Conservation (phyloP, 2,113 vertebrate species). For the Neotragus moschatus region DNA sequence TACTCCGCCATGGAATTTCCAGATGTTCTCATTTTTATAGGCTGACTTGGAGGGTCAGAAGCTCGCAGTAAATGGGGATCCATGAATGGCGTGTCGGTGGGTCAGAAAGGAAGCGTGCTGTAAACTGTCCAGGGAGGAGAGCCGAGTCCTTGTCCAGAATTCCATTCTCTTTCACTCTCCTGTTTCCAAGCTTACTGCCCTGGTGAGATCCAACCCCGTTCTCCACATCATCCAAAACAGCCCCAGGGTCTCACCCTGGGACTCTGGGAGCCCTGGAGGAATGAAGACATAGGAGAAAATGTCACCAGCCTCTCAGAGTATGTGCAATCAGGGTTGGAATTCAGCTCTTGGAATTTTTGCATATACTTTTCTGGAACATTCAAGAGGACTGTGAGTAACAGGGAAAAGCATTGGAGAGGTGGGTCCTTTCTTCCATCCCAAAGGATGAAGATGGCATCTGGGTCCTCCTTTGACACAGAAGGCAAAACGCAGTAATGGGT, state of each 20-base stretch:
- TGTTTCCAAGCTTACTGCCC: neutral
- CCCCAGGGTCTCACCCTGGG: neutral
- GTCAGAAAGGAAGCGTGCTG: neutral
- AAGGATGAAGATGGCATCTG: neutral
- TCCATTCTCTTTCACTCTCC: neutral
- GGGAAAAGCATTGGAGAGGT: neutral
- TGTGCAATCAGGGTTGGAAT: neutral
- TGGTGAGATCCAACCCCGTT: neutral
- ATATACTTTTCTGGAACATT: neutral
- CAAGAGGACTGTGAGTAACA: neutral
- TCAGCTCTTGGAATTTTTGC: neutral
- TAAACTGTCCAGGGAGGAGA: neutral
- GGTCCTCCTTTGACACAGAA: neutral
- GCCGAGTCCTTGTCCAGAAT: neutral
- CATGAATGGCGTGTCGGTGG: neutral
- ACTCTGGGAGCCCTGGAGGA: neutral
- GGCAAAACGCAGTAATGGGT: neutral
- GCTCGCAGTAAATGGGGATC: neutral
- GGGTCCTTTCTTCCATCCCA: neutral
- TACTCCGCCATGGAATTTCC: neutral
- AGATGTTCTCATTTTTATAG: constrained; percentile 20
- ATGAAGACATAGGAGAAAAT: neutral
- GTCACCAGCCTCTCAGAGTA: neutral
- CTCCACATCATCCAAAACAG: neutral
- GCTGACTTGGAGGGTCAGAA: neutral